phyloP scores from a whole-genome alignment of 2,888 invertebrate species.

The Nomada ferruginata region DNA sequence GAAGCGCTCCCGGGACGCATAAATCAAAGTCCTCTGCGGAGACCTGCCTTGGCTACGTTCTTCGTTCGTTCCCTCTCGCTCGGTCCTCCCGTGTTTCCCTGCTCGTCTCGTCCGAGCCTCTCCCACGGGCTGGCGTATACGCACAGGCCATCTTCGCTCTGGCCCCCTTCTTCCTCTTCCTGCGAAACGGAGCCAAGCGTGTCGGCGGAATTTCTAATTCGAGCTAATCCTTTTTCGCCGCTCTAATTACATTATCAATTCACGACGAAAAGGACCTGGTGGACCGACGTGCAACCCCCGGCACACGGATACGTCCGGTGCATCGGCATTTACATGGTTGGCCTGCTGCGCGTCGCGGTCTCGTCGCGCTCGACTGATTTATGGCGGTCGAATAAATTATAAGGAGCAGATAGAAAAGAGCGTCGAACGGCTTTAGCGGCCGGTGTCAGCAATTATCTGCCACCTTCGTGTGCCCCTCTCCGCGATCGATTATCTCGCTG shows the following conservation, averaged over 20 bases:
- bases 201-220: slow-evolving; percentile 78
- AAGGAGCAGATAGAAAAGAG: slow-evolving; percentile 67
- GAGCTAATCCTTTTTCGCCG: slow-evolving; percentile 78
- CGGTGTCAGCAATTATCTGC: slow-evolving; percentile 60
- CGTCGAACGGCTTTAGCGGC: slow-evolving; percentile 45
- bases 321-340: slow-evolving; percentile 69
- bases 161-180: neutral
- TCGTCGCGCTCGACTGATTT: slow-evolving; percentile 67
- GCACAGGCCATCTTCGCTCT: neutral
- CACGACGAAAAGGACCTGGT: slow-evolving; percentile 62
- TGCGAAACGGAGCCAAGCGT: slow-evolving; percentile 40
- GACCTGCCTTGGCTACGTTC: slow-evolving; percentile 71
- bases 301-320: slow-evolving; percentile 41
- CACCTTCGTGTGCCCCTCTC: slow-evolving; percentile 11
- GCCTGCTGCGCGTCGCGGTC: slow-evolving; percentile 70
- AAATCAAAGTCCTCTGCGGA: slow-evolving; percentile 79
- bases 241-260: slow-evolving; percentile 81
- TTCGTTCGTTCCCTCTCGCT: slow-evolving; percentile 32
- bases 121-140: slow-evolving; percentile 13
- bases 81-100: slow-evolving; percentile 3
- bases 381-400: slow-evolving; percentile 71
- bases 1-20: slow-evolving; percentile 80
- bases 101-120: slow-evolving; percentile 3
- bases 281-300: slow-evolving; percentile 27
- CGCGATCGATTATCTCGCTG: slow-evolving; percentile 55